Percentiles rank a stretch among this genome's conserved stretches.
These are phyloP conservation scores for Nothocercus nigrocapillus DNA, from an alignment of 2,113 vertebrate genomes.

Conservation along the genomic window DNA sequence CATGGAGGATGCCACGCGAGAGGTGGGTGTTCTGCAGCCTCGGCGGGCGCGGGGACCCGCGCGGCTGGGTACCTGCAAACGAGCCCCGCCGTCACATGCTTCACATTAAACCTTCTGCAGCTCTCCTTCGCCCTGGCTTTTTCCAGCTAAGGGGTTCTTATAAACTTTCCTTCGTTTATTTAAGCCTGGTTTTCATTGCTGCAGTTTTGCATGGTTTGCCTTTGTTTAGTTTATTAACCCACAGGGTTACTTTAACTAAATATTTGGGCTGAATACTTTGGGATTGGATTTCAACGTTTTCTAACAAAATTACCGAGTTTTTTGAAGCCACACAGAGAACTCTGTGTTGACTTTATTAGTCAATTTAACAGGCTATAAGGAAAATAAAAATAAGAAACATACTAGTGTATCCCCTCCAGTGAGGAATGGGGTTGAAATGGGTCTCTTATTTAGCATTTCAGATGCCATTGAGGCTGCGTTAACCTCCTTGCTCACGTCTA, in stretches of 20 bases:
- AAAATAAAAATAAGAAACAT: conserved; percentile 75
- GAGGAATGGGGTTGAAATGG: conserved; percentile 3
- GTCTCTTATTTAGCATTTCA: background rate
- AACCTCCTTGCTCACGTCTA: background rate
- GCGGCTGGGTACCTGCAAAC: conserved; percentile 66
- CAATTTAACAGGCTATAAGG: conserved; percentile 82
- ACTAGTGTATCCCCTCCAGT: conserved; percentile 50
- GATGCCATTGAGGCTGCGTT: conserved; percentile 40
- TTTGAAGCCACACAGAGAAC: conserved; percentile 85
- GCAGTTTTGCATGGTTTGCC: conserved; percentile 96
- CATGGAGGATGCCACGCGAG: no score
- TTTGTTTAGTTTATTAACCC: conserved; percentile 99
- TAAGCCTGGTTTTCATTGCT: conserved; percentile 98
- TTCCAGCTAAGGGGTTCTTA: conserved; percentile 86
- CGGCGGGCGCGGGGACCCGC: no score
- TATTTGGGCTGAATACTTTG: conserved; percentile 88
- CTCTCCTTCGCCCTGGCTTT: conserved; percentile 76
- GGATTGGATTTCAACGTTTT: conserved; percentile 91
- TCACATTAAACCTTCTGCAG: conserved; percentile 88
- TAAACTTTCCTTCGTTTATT: conserved; percentile 97
- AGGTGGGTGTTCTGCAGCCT: no score
- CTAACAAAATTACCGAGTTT: conserved; percentile 86
- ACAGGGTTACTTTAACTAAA: conserved; percentile 97
- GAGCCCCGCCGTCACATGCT: conserved; percentile 85
- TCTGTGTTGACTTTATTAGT: conserved; percentile 85